Evolutionary conservation across 2,797 vertebrate genomes (phyloP).

Genomic region (Peromyscus attwateri): DNA sequence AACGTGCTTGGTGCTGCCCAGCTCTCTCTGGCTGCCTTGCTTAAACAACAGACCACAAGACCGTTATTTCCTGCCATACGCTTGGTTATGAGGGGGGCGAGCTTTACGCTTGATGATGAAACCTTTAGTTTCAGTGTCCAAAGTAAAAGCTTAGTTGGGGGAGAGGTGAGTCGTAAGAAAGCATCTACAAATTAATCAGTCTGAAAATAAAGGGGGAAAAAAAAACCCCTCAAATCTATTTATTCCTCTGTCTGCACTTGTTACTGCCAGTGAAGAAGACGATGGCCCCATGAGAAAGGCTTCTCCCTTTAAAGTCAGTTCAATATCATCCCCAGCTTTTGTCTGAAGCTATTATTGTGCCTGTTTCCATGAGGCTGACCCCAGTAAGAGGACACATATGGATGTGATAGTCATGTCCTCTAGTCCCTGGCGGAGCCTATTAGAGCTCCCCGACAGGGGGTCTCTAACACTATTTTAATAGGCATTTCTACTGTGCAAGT

Average conservation of each 20-base stretch:
- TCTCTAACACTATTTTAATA: slow-evolving; percentile 67
- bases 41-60: not conserved
- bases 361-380: slow-evolving; percentile 72
- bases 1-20: not conserved
- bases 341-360: slow-evolving; percentile 72
- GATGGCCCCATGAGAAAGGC: slow-evolving; percentile 64
- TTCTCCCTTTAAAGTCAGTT: slow-evolving; percentile 67
- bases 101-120: not conserved
- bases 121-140: slow-evolving; percentile 1
- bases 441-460: slow-evolving; percentile 60
- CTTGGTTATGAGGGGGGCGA: slow-evolving; percentile 9
- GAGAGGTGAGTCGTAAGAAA: not conserved
- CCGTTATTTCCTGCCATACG: not conserved
- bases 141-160: slow-evolving; percentile 46
- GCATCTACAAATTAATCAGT: slow-evolving; percentile 27
- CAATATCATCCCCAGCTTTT: slow-evolving; percentile 72
- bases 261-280: slow-evolving; percentile 34
- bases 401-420: slow-evolving; percentile 73
- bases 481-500: slow-evolving; percentile 66
- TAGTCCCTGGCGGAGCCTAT: slow-evolving; percentile 67
- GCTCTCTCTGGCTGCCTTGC: not conserved
- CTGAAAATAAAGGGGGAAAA: slow-evolving; percentile 46
- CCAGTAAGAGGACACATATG: slow-evolving; percentile 69
- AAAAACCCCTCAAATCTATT: not conserved
- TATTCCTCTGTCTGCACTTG: not conserved